These are phyloP conservation scores for Antechinus stuartii DNA, from an alignment of 2,113 vertebrate genomes.

Conservation along the genomic window DNA sequence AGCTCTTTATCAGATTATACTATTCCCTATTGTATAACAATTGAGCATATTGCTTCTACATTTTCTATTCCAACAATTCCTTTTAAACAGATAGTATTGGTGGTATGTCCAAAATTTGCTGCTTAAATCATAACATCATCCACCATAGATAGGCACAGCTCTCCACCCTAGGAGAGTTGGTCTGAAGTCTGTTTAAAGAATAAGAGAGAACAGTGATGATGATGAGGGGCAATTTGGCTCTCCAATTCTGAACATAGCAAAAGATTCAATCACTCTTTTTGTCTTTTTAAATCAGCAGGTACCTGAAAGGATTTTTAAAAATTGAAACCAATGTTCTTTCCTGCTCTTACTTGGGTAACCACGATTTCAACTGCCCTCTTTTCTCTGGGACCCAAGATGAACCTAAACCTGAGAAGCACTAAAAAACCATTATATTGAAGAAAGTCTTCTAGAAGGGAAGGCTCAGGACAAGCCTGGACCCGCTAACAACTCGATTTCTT, in stretches of 20 bases:
- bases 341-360: neutral
- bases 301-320: constrained; percentile 8
- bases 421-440: neutral
- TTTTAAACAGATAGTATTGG: neutral
- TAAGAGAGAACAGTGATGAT: neutral
- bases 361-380: neutral
- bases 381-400: neutral
- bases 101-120: neutral
- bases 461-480: neutral
- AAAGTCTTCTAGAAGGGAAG: neutral
- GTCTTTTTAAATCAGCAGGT: constrained; percentile 30
- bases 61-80: constrained; percentile 26
- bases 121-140: constrained; percentile 23
- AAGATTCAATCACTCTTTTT: neutral
- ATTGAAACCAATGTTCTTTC: neutral
- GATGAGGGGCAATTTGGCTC: constrained; percentile 13
- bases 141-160: neutral
- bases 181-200: constrained; percentile 27
- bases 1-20: neutral
- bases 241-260: constrained; percentile 14
- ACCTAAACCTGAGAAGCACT: neutral
- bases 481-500: neutral
- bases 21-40: neutral
- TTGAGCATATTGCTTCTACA: neutral
- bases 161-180: neutral